Conservation (phyloP, 2,888 invertebrate genomes). For the Andrena praecox region DNA sequence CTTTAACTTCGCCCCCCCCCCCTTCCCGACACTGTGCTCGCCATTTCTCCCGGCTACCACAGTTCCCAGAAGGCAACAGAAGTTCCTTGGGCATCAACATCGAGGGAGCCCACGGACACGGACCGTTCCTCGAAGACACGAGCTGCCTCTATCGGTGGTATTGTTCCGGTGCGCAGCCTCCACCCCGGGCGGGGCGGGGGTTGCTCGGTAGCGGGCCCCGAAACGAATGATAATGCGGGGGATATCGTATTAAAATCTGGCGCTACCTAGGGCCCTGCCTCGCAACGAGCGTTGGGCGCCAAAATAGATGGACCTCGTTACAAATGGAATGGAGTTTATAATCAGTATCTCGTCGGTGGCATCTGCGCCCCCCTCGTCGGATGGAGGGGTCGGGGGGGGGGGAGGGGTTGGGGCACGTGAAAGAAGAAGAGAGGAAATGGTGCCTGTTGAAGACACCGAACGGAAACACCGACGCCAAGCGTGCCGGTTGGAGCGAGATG, state of each 20-base stretch:
- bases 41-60: not conserved
- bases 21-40: not conserved
- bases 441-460: conserved; percentile 3
- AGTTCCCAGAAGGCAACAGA: not conserved
- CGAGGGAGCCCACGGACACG: not conserved
- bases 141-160: conserved; percentile 38
- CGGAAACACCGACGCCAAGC: conserved; percentile 20
- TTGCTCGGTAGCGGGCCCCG: conserved; percentile 49
- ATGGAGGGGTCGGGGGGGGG: too few species aligned
- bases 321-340: conserved; percentile 85
- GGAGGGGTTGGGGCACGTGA: conserved; percentile 62
- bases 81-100: not conserved
- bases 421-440: conserved; percentile 36
- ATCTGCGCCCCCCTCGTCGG: conserved; percentile 75
- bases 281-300: conserved; percentile 78
- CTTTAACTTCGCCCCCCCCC: too few species aligned
- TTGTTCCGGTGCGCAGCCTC: conserved; percentile 31
- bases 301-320: conserved; percentile 85
- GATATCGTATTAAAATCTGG: conserved; percentile 82
- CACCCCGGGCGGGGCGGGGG: not conserved
- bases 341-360: conserved; percentile 83
- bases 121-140: conserved; percentile 41
- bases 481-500: conserved; percentile 13
- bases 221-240: conserved; percentile 81
- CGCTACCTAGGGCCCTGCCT: conserved; percentile 77